phyloP scores from a whole-genome alignment of 1,140 invertebrate genomes.

The Conopomorpha cramerella region DNA sequence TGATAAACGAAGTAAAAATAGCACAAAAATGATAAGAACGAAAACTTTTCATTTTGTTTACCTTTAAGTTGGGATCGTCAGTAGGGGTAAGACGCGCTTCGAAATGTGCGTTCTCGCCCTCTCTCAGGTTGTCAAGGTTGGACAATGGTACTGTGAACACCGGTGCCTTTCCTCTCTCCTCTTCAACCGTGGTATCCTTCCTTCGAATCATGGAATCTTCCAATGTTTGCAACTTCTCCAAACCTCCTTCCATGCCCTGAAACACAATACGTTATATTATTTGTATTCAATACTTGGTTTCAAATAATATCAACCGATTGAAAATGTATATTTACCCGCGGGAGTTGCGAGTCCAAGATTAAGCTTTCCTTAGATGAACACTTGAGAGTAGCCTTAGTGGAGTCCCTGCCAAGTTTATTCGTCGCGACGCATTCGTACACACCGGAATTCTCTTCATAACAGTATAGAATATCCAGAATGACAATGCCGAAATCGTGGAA shows the following conservation, averaged over 20 bases:
- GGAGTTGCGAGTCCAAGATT: conserved; percentile 93
- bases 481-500: conserved; percentile 98
- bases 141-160: conserved; percentile 88
- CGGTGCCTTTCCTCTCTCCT: conserved; percentile 80
- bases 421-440: conserved; percentile 90
- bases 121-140: conserved; percentile 82
- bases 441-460: conserved; percentile 96
- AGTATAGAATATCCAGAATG: conserved; percentile 94
- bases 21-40: no score
- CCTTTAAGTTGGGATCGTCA: conserved; percentile 92
- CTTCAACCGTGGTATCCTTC: conserved; percentile 70
- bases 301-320: conserved; percentile 2
- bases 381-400: conserved; percentile 82
- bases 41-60: conserved; percentile 27
- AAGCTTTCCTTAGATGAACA: conserved; percentile 90
- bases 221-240: conserved; percentile 89
- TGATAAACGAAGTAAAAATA: not conserved
- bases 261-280: no score
- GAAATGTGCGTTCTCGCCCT: conserved; percentile 93
- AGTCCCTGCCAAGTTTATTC: conserved; percentile 89
- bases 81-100: conserved; percentile 91
- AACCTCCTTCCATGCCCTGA: conserved; percentile 88
- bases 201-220: conserved; percentile 83
- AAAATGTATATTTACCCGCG: conserved; percentile 64
- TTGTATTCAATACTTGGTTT: no score